A percentile compares a stretch with the other conserved stretches of the same genome.
Evolutionary conservation across 35 echinoderm and acorn worm genomes (phyloP).

Genomic region (Acanthaster planci): DNA sequence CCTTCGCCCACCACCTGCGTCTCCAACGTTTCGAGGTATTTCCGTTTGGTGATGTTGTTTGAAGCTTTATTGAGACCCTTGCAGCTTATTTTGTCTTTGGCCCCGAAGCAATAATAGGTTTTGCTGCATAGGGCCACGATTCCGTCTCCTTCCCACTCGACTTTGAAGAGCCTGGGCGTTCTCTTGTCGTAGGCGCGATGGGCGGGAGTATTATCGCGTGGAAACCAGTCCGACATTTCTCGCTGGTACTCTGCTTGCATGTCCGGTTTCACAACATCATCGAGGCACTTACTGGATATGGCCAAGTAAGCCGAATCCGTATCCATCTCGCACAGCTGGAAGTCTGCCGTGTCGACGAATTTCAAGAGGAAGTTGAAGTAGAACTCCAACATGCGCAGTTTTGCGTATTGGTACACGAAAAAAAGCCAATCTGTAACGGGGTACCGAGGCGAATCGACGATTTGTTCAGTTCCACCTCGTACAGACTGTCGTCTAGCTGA

Average conservation of each 20-base stretch:
- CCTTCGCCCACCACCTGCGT: background rate
- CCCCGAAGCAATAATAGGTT: conserved; percentile 52
- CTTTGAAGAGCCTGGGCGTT: conserved; percentile 52
- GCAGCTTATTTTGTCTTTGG: conserved; percentile 30
- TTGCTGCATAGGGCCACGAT: conserved; percentile 35
- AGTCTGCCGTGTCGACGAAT: conserved; percentile 24
- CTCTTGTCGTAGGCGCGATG: conserved; percentile 44
- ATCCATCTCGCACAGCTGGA: conserved; percentile 18
- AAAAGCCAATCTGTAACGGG: conserved; percentile 29
- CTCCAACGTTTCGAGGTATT: background rate
- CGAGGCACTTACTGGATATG: background rate
- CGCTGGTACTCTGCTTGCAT: background rate
- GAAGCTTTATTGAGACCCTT: conserved; percentile 23
- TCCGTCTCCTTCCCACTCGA: conserved; percentile 46
- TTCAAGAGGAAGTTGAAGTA: conserved; percentile 9
- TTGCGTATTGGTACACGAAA: conserved; percentile 22
- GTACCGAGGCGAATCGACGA: background rate
- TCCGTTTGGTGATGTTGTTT: conserved; percentile 33
- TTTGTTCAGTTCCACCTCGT: conserved; percentile 40
- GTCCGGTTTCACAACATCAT: conserved; percentile 35
- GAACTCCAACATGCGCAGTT: conserved; percentile 15
- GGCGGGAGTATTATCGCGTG: conserved; percentile 1
- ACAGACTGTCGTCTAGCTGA: background rate
- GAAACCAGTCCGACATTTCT: conserved; percentile 41
- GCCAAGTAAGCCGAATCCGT: conserved; percentile 1